A percentile compares a stretch with the other conserved stretches of the same genome.
Evolutionary conservation across 2,888 invertebrate genomes (phyloP).

Genomic region (Synergus japonicus): DNA sequence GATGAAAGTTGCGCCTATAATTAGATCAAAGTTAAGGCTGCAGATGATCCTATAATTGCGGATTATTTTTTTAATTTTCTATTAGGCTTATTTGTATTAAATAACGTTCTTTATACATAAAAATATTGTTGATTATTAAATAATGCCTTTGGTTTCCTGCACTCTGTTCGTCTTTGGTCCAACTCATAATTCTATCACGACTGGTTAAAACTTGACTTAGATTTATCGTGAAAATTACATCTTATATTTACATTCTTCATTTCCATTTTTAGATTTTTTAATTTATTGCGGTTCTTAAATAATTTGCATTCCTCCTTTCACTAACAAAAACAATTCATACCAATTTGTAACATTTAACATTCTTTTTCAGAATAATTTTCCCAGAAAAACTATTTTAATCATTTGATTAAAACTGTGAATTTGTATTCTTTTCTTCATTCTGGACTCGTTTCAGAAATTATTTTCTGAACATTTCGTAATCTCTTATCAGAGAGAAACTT

Average conservation of each 20-base stretch:
- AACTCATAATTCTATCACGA: slow-evolving; percentile 41
- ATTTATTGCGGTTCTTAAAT: not conserved
- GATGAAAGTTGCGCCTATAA: slow-evolving; percentile 4
- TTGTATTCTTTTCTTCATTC: not conserved
- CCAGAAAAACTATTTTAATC: not conserved
- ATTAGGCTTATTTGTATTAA: slow-evolving; percentile 52
- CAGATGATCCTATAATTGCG: not conserved
- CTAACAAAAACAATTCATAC: not conserved
- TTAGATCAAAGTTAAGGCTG: slow-evolving; percentile 17
- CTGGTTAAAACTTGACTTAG: slow-evolving; percentile 29
- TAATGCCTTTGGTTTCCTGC: slow-evolving; percentile 48
- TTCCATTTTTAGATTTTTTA: not conserved
- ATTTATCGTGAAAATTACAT: slow-evolving; percentile 30
- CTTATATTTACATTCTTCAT: slow-evolving; percentile 11
- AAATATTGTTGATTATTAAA: slow-evolving; percentile 53
- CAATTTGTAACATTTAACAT: not conserved
- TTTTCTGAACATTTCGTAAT: not conserved
- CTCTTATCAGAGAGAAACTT: no score
- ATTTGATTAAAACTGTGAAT: not conserved
- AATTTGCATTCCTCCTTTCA: not conserved
- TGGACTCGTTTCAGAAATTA: not conserved
- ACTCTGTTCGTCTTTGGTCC: slow-evolving; percentile 39
- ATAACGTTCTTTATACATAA: slow-evolving; percentile 56
- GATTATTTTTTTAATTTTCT: slow-evolving; percentile 23
- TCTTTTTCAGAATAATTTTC: not conserved